Conservation (phyloP, 2,113 vertebrate species). For the Theropithecus gelada region DNA sequence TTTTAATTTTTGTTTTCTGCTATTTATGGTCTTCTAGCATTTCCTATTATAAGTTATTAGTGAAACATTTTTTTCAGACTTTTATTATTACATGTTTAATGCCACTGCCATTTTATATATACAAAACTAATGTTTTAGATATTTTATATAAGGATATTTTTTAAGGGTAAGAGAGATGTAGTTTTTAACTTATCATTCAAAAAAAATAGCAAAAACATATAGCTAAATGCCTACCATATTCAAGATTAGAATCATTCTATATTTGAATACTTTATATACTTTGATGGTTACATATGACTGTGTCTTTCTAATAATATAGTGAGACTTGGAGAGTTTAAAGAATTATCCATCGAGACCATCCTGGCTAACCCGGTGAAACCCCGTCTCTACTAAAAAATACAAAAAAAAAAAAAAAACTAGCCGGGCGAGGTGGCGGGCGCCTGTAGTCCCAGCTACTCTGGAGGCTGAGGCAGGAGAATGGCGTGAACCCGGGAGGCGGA, state of each 20-base stretch:
- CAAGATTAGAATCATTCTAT: neutral
- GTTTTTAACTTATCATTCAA: neutral
- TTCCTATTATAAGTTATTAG: neutral
- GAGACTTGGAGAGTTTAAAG: neutral
- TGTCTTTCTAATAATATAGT: neutral
- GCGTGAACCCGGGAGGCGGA: too few relatives aligned
- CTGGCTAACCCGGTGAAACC: too few relatives aligned
- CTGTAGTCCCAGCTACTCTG: too few relatives aligned
- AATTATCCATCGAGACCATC: neutral
- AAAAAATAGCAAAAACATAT: neutral
- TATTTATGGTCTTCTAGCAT: neutral
- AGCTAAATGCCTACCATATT: neutral
- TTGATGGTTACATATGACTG: neutral
- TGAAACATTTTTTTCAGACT: neutral
- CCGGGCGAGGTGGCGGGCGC: too few relatives aligned
- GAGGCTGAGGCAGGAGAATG: too few relatives aligned
- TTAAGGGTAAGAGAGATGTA: fast-evolving
- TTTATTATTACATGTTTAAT: neutral
- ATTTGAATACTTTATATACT: neutral
- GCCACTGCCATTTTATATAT: neutral
- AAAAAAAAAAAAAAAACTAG: too few relatives aligned
- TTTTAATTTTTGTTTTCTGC: neutral
- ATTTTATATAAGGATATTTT: neutral
- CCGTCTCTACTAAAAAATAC: too few relatives aligned
- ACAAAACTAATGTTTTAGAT: neutral